Conservation (phyloP, 37 sponge, comb jelly and placozoan species). For the Geodia barretti region DNA sequence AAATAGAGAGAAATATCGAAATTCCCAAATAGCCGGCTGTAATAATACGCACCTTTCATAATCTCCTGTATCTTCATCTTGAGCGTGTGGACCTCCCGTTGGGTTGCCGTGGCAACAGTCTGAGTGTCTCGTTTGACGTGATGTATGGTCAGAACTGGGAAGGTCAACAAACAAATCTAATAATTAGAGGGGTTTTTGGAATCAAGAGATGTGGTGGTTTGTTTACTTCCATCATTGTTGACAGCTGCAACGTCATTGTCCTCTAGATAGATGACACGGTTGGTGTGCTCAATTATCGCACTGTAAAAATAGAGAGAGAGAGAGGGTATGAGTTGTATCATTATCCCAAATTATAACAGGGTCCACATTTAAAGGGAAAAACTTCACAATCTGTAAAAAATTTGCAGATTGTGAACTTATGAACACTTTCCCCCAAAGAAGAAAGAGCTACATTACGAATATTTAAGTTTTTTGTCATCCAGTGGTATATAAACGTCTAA, state of each 20-base stretch:
- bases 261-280: constrained; percentile 95
- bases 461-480: too few relatives aligned
- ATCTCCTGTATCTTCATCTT: constrained; percentile 96
- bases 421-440: too few relatives aligned
- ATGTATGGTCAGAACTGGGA: constrained; percentile 83
- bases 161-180: constrained; percentile 5
- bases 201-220: neutral
- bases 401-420: too few relatives aligned
- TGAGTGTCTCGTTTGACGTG: constrained; percentile 70
- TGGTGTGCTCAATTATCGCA: constrained; percentile 99
- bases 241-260: constrained; percentile 98
- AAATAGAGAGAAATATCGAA: too few relatives aligned
- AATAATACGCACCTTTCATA: constrained; percentile 86
- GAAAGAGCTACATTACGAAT: too few relatives aligned
- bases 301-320: constrained; percentile 30
- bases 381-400: too few relatives aligned
- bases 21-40: too few relatives aligned
- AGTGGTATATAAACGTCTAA: too few relatives aligned
- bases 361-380: neutral
- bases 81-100: constrained; percentile 88
- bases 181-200: neutral
- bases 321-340: neutral
- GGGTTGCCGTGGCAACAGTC: constrained; percentile 31
- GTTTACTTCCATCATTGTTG: constrained; percentile 81
- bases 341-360: neutral